Percentiles rank a stretch among this genome's conserved stretches.
Conservation (phyloP, 2,888 invertebrate species). For the Polydrusus pterygomalis region DNA sequence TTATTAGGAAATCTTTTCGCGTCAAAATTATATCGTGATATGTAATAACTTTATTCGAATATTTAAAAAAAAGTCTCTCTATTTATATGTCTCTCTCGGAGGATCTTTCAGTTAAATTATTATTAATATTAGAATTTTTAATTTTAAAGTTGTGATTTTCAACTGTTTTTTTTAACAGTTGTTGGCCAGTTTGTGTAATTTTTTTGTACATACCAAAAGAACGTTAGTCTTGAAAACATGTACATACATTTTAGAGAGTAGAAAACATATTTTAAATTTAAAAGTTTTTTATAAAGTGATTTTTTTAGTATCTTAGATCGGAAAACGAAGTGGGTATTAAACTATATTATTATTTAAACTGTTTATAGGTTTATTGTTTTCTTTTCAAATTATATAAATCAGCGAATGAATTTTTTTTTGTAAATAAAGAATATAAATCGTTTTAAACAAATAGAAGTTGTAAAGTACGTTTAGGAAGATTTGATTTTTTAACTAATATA, state of each 20-base stretch:
- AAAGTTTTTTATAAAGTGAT: constrained; percentile 20
- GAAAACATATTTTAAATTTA: constrained; percentile 7
- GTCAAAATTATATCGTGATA: too few relatives aligned
- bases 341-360: background rate
- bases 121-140: constrained; percentile 15
- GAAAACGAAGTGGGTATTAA: background rate
- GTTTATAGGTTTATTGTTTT: constrained; percentile 8
- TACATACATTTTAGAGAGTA: constrained; percentile 13
- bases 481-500: constrained; percentile 9
- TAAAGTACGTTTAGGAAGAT: constrained; percentile 15
- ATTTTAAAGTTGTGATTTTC: constrained; percentile 36
- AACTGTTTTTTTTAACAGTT: constrained; percentile 34
- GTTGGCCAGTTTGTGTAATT: constrained; percentile 32
- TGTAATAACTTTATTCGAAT: background rate
- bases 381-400: constrained; percentile 11
- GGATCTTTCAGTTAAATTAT: constrained; percentile 30
- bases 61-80: background rate
- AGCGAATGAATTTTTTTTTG: constrained; percentile 2
- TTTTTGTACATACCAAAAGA: constrained; percentile 34
- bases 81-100: background rate
- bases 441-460: constrained; percentile 12
- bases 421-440: constrained; percentile 17
- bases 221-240: constrained; percentile 15
- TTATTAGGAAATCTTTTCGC: background rate
- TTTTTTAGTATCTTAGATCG: constrained; percentile 1